Conservation (phyloP, 1,140 invertebrate genomes). For the Papilio polytes region DNA sequence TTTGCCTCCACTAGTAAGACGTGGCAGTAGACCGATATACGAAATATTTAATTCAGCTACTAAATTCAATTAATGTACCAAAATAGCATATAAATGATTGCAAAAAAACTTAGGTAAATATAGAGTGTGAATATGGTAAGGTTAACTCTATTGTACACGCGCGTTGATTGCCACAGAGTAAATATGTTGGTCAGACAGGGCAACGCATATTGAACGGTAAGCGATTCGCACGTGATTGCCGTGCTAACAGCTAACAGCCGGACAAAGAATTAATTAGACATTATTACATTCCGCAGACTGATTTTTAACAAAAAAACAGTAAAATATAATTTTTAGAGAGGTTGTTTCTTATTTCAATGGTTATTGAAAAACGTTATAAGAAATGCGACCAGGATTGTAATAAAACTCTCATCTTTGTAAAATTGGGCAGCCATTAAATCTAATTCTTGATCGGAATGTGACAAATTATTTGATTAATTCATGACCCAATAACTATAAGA, state of each 20-base stretch:
- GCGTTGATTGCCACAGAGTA: conserved; percentile 9
- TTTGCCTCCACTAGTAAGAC: no score
- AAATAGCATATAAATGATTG: neutral
- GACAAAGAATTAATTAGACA: neutral
- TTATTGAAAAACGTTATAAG: neutral
- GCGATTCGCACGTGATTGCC: conserved; percentile 9
- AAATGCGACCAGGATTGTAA: neutral
- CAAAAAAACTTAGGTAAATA: neutral
- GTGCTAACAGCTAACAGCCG: neutral
- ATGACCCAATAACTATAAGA: neutral
- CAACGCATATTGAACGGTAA: neutral
- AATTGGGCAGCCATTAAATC: neutral
- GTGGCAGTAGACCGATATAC: no score
- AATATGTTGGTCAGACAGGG: conserved; percentile 12
- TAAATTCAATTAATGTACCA: neutral
- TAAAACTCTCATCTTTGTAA: neutral
- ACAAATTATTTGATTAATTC: neutral
- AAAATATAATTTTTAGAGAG: neutral
- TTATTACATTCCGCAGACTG: neutral
- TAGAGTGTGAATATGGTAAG: neutral
- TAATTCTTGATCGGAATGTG: neutral
- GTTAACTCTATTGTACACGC: neutral
- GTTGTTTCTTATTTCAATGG: neutral
- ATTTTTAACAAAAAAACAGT: neutral
- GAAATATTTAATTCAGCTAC: no score